Evolutionary conservation across 2,797 vertebrate species (phyloP).

Genomic region (Urocyon cinereoargenteus): DNA sequence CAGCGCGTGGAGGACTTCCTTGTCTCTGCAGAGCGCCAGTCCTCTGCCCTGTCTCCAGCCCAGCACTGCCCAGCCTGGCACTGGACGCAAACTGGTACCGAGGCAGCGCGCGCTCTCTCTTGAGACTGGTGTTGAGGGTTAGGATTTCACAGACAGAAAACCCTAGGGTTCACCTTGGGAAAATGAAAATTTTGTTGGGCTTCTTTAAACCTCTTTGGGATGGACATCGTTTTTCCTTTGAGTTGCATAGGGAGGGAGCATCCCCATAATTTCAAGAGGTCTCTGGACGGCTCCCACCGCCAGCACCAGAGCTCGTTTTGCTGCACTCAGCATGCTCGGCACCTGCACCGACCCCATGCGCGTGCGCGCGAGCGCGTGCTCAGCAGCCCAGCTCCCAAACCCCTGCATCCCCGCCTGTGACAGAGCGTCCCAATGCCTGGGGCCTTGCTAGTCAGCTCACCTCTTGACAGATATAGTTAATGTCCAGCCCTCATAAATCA

Average conservation of each 20-base stretch:
- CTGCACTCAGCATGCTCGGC: not conserved
- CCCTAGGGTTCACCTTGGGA: not conserved
- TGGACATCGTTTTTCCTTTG: not conserved
- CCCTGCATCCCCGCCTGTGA: not conserved
- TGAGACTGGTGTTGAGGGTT: not conserved
- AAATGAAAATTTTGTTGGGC: not conserved
- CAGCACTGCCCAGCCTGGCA: not conserved
- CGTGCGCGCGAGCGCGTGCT: accelerated
- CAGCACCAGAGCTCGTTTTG: not conserved
- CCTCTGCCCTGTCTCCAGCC: not conserved
- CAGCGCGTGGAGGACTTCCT: accelerated
- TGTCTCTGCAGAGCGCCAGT: accelerated
- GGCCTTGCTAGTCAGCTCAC: slow-evolving; percentile 61
- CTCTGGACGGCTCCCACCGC: not conserved
- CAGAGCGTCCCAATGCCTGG: not conserved
- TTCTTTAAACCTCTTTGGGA: not conserved
- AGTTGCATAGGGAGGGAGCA: not conserved
- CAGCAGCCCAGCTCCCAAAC: not conserved
- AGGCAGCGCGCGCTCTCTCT: not conserved
- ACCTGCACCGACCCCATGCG: accelerated
- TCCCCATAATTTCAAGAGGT: not conserved
- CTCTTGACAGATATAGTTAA: slow-evolving; percentile 79
- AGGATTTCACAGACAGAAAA: not conserved
- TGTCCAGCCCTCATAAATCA: slow-evolving; percentile 84
- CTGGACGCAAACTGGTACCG: not conserved